Conservation (phyloP, 2,113 vertebrate species). For the Rhipidura dahli region DNA sequence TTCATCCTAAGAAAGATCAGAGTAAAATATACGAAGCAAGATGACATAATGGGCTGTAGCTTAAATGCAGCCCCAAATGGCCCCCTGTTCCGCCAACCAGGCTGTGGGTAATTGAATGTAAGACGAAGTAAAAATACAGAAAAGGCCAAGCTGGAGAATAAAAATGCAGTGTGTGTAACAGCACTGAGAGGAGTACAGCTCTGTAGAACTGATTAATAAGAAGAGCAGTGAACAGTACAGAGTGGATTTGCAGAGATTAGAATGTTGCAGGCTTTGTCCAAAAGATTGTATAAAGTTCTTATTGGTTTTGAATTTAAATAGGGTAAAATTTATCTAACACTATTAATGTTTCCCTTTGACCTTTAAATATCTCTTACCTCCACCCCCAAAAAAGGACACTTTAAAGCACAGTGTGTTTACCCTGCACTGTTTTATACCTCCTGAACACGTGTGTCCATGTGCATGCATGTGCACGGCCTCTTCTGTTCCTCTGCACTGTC, state of each 20-base stretch:
- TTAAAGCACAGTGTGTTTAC: slow-evolving; percentile 22
- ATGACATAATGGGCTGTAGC: slow-evolving; percentile 49
- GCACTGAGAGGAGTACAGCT: slow-evolving; percentile 40
- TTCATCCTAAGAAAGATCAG: slow-evolving; percentile 51
- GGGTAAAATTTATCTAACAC: slow-evolving; percentile 46
- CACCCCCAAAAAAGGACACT: neutral
- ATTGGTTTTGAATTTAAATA: slow-evolving; percentile 71
- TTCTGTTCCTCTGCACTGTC: neutral
- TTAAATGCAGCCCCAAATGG: slow-evolving; percentile 36
- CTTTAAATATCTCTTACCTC: slow-evolving; percentile 42
- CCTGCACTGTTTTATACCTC: neutral
- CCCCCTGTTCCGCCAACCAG: slow-evolving; percentile 28
- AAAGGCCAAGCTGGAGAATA: slow-evolving; percentile 65
- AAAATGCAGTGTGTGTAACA: slow-evolving; percentile 63
- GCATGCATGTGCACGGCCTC: accelerated
- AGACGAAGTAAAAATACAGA: slow-evolving; percentile 68
- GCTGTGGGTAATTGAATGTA: slow-evolving; percentile 65
- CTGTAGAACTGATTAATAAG: slow-evolving; percentile 72
- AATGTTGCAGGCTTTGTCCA: slow-evolving; percentile 66
- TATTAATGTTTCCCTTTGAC: slow-evolving; percentile 40
- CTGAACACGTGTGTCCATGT: neutral
- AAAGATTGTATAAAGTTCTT: slow-evolving; percentile 67
- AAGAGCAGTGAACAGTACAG: slow-evolving; percentile 54
- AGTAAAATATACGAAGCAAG: slow-evolving; percentile 61
- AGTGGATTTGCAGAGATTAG: slow-evolving; percentile 77